phyloP scores from a whole-genome alignment of 1,140 invertebrate genomes.

The Cyphomyrmex costatus region DNA sequence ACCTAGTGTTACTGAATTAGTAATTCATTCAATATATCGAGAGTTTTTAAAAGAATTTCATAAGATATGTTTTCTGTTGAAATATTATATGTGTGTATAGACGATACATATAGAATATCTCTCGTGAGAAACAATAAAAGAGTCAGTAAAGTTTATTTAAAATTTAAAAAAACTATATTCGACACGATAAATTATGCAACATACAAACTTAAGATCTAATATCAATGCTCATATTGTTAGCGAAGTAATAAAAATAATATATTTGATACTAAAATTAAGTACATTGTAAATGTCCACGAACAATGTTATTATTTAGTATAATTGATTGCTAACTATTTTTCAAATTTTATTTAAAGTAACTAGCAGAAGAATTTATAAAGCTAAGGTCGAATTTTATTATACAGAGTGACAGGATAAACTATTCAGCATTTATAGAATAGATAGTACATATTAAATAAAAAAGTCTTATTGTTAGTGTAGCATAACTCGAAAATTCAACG shows the following conservation, averaged over 20 bases:
- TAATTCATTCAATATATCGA: not conserved
- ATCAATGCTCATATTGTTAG: not conserved
- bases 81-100: not conserved
- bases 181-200: not conserved
- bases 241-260: slow-evolving; percentile 2
- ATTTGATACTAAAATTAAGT: slow-evolving; percentile 18
- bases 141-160: not conserved
- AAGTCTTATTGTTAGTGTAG: no score
- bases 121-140: not conserved
- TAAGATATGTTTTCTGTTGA: not conserved
- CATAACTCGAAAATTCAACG: no score
- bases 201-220: not conserved
- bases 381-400: not conserved
- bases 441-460: no score
- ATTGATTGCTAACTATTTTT: slow-evolving; percentile 14
- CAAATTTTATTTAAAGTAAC: slow-evolving; percentile 5
- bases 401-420: no score
- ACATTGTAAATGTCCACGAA: not conserved
- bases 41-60: not conserved
- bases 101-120: not conserved
- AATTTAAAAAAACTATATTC: not conserved
- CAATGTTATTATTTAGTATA: not conserved
- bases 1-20: not conserved
- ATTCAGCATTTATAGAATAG: no score
- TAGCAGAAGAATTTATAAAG: not conserved